A percentile compares a stretch with the other conserved stretches of the same genome.
These are phyloP conservation scores for Tautogolabrus adspersus DNA, from an alignment of 2,113 vertebrate species.

Conservation along the genomic window DNA sequence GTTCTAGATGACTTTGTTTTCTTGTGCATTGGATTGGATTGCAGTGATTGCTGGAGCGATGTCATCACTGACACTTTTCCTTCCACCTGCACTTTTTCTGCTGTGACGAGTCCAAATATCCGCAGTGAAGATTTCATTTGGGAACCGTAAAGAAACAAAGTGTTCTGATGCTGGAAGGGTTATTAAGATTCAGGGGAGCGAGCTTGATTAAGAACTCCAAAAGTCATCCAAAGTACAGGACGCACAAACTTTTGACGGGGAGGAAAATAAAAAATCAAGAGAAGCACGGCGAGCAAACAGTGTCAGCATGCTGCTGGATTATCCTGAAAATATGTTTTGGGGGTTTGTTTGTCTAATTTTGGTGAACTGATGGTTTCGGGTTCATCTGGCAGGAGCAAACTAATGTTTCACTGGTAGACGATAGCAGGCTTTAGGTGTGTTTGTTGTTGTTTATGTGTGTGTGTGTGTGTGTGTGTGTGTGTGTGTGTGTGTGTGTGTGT, in stretches of 20 bases:
- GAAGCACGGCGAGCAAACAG: constrained; percentile 2
- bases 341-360: background rate
- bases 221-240: constrained; percentile 3
- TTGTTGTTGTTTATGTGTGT: constrained; percentile 22
- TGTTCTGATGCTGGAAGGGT: background rate
- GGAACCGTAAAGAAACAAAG: background rate
- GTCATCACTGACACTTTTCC: background rate
- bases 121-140: background rate
- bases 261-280: constrained; percentile 1
- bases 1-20: background rate
- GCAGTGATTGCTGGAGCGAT: background rate
- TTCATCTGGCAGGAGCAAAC: constrained; percentile 4
- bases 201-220: background rate
- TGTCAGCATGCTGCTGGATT: background rate
- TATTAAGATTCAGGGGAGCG: constrained; percentile 32
- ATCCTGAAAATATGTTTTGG: background rate
- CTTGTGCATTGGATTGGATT: background rate
- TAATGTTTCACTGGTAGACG: background rate
- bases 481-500: background rate
- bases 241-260: constrained; percentile 30
- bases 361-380: background rate
- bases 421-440: background rate
- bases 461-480: background rate
- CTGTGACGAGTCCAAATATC: background rate
- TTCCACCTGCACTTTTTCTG: background rate